A percentile compares a stretch with the other conserved stretches of the same genome.
Conservation (phyloP, 35 echinoderm and acorn worm genomes). For the Ophiothrix spiculata region DNA sequence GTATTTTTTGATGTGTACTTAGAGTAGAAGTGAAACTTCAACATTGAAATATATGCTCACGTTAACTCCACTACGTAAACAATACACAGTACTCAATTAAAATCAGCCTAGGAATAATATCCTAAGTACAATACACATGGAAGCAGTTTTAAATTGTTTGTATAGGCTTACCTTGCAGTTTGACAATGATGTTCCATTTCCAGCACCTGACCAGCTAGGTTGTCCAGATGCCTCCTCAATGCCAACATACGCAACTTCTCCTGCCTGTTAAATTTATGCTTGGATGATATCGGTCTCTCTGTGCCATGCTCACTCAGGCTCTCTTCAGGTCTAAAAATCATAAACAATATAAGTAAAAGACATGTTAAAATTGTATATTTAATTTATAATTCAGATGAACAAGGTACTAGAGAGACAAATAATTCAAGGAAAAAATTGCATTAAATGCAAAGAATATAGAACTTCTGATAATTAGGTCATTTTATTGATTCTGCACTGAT, state of each 20-base stretch:
- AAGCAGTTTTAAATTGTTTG: too few relatives aligned
- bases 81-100: too few relatives aligned
- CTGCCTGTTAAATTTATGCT: conserved; percentile 69
- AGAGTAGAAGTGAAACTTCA: too few relatives aligned
- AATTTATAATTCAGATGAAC: neutral
- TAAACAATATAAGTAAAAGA: neutral
- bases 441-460: neutral
- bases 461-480: too few relatives aligned
- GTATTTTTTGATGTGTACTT: too few relatives aligned
- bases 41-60: too few relatives aligned
- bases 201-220: conserved; percentile 46
- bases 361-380: neutral
- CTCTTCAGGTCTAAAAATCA: conserved; percentile 49
- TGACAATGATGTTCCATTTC: conserved; percentile 63
- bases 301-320: conserved; percentile 48
- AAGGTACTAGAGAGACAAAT: neutral
- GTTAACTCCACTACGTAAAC: too few relatives aligned
- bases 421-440: neutral
- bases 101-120: too few relatives aligned
- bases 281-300: conserved; percentile 12
- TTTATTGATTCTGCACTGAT: too few relatives aligned
- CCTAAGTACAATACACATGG: too few relatives aligned
- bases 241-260: conserved; percentile 84
- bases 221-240: conserved; percentile 73
- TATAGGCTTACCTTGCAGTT: conserved; percentile 67